phyloP scores from a whole-genome alignment of 2,888 invertebrate species.

The Camptogramma bilineatum region DNA sequence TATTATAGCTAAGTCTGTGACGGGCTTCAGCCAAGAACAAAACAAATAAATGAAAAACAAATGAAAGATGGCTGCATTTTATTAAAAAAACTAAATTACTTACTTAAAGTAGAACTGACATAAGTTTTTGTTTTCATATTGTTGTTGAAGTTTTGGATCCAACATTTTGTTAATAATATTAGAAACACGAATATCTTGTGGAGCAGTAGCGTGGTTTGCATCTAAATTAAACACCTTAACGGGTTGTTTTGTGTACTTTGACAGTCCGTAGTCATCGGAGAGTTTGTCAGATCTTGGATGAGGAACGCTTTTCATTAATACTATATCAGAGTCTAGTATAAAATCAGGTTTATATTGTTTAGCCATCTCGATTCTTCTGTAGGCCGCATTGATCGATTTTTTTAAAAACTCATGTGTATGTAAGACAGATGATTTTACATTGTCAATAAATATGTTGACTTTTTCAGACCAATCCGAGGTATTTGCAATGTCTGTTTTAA shows the following conservation, averaged over 20 bases:
- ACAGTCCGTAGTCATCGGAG: slow-evolving; percentile 50
- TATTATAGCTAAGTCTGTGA: too few relatives aligned
- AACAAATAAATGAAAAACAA: background rate
- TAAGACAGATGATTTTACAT: slow-evolving; percentile 33
- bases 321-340: slow-evolving; percentile 50
- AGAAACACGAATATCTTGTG: slow-evolving; percentile 47
- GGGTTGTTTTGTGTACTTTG: slow-evolving; percentile 46
- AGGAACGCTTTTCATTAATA: slow-evolving; percentile 51
- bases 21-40: too few relatives aligned
- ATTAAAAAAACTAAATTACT: background rate
- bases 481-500: background rate
- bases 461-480: slow-evolving; percentile 45
- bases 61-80: slow-evolving; percentile 10
- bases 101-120: slow-evolving; percentile 7
- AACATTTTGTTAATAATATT: slow-evolving; percentile 52
- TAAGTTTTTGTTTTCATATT: slow-evolving; percentile 28
- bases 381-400: slow-evolving; percentile 42
- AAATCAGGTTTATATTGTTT: slow-evolving; percentile 49
- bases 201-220: slow-evolving; percentile 48
- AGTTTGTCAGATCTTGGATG: slow-evolving; percentile 45
- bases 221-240: slow-evolving; percentile 48
- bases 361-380: slow-evolving; percentile 48
- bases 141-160: slow-evolving; percentile 39
- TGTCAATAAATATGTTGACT: slow-evolving; percentile 41
- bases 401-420: slow-evolving; percentile 47